Conservation (phyloP, 2,113 vertebrate species). For the Philantomba maxwellii region DNA sequence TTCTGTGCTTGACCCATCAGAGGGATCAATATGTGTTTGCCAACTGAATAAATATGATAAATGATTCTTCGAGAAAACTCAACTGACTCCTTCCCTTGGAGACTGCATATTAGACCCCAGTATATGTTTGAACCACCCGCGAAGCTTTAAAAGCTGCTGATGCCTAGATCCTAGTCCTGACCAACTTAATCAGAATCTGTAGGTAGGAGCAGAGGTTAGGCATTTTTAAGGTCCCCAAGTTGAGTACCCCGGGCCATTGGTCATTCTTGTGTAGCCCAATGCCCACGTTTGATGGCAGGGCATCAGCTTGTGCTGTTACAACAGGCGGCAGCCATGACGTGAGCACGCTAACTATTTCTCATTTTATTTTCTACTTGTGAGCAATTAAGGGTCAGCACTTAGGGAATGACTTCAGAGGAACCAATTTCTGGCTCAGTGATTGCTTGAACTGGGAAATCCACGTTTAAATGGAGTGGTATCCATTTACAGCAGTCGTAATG, state of each 20-base stretch:
- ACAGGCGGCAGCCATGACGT: neutral
- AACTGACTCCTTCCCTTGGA: neutral
- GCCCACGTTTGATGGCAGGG: neutral
- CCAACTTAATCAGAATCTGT: neutral
- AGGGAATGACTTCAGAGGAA: neutral
- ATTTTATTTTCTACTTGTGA: neutral
- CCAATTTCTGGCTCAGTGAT: neutral
- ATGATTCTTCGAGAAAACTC: neutral
- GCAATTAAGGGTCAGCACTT: neutral
- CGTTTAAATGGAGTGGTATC: neutral
- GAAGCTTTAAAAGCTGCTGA: neutral
- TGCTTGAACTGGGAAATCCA: neutral
- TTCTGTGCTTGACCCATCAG: neutral
- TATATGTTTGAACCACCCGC: neutral
- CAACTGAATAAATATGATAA: neutral
- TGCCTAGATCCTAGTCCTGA: neutral
- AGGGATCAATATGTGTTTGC: neutral
- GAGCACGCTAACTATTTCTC: neutral
- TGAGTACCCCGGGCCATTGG: too few relatives aligned
- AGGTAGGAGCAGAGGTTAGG: neutral
- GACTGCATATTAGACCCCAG: neutral
- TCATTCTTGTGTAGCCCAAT: neutral
- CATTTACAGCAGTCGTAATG: neutral
- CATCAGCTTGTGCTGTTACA: rapidly evolving
- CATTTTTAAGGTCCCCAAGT: neutral